Conservation (phyloP, 2,888 invertebrate genomes). For the Loripinus fragilis region DNA sequence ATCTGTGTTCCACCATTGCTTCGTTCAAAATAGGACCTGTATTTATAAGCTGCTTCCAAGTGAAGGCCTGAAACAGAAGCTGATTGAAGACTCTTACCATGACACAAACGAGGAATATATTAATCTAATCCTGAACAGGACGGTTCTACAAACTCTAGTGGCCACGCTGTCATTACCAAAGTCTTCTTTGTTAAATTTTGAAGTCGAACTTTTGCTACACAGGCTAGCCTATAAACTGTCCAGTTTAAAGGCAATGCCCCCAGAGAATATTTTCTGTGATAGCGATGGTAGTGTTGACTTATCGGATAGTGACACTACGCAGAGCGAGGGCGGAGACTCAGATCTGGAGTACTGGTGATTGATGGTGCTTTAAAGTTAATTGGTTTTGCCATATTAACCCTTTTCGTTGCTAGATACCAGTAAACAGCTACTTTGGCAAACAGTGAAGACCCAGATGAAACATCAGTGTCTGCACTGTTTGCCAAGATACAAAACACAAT, state of each 20-base stretch:
- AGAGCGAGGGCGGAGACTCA: slow-evolving; percentile 75
- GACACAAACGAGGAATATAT: slow-evolving; percentile 74
- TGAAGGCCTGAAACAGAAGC: slow-evolving; percentile 62
- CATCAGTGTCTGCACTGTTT: too few relatives aligned
- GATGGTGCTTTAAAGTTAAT: background rate
- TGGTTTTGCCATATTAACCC: too few relatives aligned
- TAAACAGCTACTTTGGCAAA: too few relatives aligned
- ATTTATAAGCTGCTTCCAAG: slow-evolving; percentile 68
- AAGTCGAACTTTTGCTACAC: slow-evolving; percentile 74
- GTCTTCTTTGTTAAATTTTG: slow-evolving; percentile 70
- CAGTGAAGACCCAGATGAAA: too few relatives aligned
- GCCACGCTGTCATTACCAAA: slow-evolving; percentile 64
- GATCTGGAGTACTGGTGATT: slow-evolving; percentile 79
- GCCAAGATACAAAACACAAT: too few relatives aligned
- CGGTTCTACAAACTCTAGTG: slow-evolving; percentile 68
- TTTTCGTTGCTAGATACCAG: too few relatives aligned
- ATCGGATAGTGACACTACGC: slow-evolving; percentile 65
- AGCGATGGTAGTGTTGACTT: slow-evolving; percentile 61
- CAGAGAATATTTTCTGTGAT: slow-evolving; percentile 66
- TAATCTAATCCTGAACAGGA: slow-evolving; percentile 68
- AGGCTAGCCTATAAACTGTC: slow-evolving; percentile 66
- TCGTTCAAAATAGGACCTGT: slow-evolving; percentile 65
- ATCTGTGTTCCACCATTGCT: slow-evolving; percentile 71
- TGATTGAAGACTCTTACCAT: slow-evolving; percentile 58
- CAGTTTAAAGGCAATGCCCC: slow-evolving; percentile 65